Evolutionary conservation across 2,113 vertebrate species (phyloP).

Genomic region (Mus pahari): DNA sequence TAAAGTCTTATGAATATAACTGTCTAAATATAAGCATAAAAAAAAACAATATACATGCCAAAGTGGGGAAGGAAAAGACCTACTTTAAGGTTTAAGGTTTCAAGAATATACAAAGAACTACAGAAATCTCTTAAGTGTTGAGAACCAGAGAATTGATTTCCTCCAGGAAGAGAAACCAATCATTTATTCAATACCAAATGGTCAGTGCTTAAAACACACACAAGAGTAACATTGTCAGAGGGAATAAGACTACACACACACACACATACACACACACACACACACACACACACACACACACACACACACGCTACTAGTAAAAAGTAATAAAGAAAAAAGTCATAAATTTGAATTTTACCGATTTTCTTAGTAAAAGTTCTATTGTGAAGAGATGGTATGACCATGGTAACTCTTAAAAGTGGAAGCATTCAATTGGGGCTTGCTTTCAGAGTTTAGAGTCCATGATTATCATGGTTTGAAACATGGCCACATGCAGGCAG

Average conservation of each 20-base stretch:
- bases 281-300: too few relatives aligned
- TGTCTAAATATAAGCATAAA: neutral
- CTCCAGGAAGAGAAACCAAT: neutral
- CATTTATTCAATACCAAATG: neutral
- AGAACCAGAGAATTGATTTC: neutral
- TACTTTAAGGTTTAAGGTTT: neutral
- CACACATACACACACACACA: too few relatives aligned
- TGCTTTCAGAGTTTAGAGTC: neutral
- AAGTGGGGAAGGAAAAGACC: neutral
- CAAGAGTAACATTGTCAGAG: neutral
- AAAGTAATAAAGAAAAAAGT: neutral
- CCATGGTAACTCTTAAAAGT: neutral
- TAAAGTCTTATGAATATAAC: neutral
- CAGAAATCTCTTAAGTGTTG: neutral
- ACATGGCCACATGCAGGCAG: neutral
- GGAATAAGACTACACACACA: too few relatives aligned
- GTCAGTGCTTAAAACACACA: neutral
- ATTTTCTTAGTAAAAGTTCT: neutral
- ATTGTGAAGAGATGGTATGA: neutral
- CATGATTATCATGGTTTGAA: neutral
- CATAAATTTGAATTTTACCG: neutral
- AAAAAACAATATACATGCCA: neutral
- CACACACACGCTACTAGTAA: neutral
- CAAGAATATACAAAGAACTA: neutral
- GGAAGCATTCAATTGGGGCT: neutral